These are phyloP conservation scores for Athetis lepigone DNA, from an alignment of 2,888 invertebrate species.

Conservation along the genomic window DNA sequence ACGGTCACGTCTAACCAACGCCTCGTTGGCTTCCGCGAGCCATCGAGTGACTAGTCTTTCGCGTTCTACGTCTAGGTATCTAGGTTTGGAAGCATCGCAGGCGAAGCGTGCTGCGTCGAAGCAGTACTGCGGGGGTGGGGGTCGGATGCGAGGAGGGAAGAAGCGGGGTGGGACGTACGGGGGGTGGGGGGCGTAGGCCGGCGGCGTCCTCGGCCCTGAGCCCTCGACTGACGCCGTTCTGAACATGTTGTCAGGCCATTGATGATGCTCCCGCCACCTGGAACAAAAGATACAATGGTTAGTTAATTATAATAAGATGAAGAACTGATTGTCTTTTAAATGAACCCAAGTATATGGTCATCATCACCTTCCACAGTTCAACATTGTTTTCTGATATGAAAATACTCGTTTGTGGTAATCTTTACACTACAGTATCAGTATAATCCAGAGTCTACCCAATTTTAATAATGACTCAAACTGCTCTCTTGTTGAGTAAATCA, in stretches of 20 bases:
- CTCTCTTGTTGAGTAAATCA: too few species aligned
- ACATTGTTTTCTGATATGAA: too few species aligned
- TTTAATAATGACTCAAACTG: too few species aligned
- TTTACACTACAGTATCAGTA: too few species aligned
- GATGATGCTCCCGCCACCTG: constrained; percentile 79
- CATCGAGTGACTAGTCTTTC: constrained; percentile 87
- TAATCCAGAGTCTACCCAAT: too few species aligned
- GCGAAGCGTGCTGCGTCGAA: constrained; percentile 89
- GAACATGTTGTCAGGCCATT: constrained; percentile 88
- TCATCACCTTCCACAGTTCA: too few species aligned
- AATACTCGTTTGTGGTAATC: too few species aligned
- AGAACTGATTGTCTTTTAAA: not conserved
- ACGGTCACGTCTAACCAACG: constrained; percentile 83
- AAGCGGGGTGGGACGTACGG: constrained; percentile 86
- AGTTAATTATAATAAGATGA: not conserved
- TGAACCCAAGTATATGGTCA: too few species aligned
- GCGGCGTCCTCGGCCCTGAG: constrained; percentile 88
- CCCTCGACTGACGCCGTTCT: constrained; percentile 89
- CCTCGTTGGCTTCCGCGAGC: constrained; percentile 89
- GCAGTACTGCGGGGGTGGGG: constrained; percentile 88
- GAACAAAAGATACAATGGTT: constrained; percentile 64
- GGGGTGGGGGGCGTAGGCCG: constrained; percentile 88
- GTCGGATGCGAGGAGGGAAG: constrained; percentile 85
- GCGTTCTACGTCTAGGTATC: constrained; percentile 87
- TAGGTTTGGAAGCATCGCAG: constrained; percentile 87